Conservation (phyloP, 53 echinoderm and acorn worm genomes). For the Zoroaster sp. region DNA sequence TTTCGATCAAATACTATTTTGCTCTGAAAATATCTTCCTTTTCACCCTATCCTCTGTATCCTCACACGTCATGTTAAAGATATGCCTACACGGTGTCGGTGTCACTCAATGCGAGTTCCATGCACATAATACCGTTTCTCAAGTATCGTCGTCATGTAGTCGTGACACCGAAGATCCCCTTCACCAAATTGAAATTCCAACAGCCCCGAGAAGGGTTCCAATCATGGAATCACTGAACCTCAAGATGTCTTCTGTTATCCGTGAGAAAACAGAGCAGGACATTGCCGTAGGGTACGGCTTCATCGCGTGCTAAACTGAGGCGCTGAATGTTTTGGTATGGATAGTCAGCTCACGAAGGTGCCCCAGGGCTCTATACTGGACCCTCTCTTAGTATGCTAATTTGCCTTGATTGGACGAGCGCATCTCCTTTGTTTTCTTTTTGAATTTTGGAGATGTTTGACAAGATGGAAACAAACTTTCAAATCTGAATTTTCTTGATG, state of each 20-base stretch:
- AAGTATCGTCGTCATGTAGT: background rate
- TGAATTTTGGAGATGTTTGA: background rate
- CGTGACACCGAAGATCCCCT: conserved; percentile 14
- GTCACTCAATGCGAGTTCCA: background rate
- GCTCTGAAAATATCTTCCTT: background rate
- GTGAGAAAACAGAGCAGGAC: conserved; percentile 1
- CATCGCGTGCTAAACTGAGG: conserved; percentile 1
- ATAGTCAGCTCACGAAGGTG: background rate
- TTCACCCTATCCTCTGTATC: background rate
- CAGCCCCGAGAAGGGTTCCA: background rate
- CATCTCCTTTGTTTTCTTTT: background rate
- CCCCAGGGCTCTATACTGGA: background rate
- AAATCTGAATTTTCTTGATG: too few species aligned
- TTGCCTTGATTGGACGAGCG: background rate
- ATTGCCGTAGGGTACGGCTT: conserved; percentile 1
- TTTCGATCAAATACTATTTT: background rate
- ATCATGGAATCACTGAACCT: background rate
- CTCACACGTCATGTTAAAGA: background rate
- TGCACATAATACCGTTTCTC: background rate
- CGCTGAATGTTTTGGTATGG: background rate
- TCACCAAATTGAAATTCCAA: conserved; percentile 45
- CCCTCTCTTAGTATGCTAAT: conserved; percentile 6
- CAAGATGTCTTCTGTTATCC: background rate
- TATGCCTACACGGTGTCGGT: background rate
- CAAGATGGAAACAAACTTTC: too few species aligned